phyloP scores from a whole-genome alignment of 2,113 vertebrate species.

The Phyllopteryx taeniolatus region DNA sequence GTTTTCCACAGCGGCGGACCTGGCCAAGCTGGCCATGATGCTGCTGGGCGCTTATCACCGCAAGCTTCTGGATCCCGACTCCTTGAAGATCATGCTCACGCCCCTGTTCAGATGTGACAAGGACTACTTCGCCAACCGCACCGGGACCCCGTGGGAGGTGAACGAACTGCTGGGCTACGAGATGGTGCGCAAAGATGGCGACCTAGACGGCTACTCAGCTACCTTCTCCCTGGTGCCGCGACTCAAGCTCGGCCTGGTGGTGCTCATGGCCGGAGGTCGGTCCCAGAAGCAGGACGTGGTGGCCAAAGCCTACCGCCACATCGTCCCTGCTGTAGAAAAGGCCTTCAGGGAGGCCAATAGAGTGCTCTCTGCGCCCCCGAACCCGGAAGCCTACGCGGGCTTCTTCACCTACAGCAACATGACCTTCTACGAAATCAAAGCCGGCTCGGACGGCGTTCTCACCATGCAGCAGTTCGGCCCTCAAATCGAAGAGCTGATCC shows the following conservation, averaged over 20 bases:
- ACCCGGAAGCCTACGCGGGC: slow-evolving; percentile 78
- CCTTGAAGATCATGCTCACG: slow-evolving; percentile 83
- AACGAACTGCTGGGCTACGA: slow-evolving; percentile 83
- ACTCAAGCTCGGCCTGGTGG: slow-evolving; percentile 83
- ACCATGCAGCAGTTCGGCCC: slow-evolving; percentile 92
- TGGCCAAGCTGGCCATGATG: slow-evolving; percentile 87
- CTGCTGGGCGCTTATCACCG: slow-evolving; percentile 80
- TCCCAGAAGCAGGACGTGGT: slow-evolving; percentile 77
- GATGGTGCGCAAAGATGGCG: slow-evolving; percentile 85
- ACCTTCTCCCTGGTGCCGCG: slow-evolving; percentile 87
- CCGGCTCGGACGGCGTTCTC: slow-evolving; percentile 77
- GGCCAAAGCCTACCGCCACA: slow-evolving; percentile 71
- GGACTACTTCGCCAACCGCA: slow-evolving; percentile 86
- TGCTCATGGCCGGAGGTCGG: slow-evolving; percentile 85
- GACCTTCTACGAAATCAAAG: slow-evolving; percentile 89
- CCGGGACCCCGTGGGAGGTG: slow-evolving; percentile 91
- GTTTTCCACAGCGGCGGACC: slow-evolving; percentile 86
- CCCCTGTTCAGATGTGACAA: slow-evolving; percentile 82
- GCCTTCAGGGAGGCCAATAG: slow-evolving; percentile 78
- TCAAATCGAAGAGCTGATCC: slow-evolving; percentile 84
- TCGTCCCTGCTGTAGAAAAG: slow-evolving; percentile 86
- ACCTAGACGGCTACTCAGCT: slow-evolving; percentile 87
- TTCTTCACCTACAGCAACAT: slow-evolving; percentile 88
- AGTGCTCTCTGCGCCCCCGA: slow-evolving; percentile 74
- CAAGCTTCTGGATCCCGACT: slow-evolving; percentile 78